Conservation (phyloP, 2,888 invertebrate genomes). For the Desoria tigrina region DNA sequence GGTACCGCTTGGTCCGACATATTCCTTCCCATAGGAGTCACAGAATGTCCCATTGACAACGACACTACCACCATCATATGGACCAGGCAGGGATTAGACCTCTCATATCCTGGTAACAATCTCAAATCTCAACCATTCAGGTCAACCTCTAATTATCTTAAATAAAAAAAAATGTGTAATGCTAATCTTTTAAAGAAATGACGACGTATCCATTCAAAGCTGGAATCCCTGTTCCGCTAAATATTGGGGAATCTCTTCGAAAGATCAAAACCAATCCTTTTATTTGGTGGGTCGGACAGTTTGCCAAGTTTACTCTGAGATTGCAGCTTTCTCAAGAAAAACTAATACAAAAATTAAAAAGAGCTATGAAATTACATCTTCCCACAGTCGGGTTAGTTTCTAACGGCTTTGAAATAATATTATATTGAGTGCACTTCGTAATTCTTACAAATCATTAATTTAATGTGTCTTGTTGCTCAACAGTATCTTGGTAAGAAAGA, state of each 20-base stretch:
- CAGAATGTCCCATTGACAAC: slow-evolving; percentile 31
- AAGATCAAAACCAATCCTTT: slow-evolving; percentile 30
- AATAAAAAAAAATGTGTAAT: too few relatives aligned
- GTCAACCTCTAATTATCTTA: too few relatives aligned
- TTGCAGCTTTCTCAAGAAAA: slow-evolving; percentile 26
- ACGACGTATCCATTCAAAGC: slow-evolving; percentile 25
- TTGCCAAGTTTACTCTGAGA: slow-evolving; percentile 36
- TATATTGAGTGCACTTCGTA: not conserved
- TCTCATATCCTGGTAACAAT: slow-evolving; percentile 29
- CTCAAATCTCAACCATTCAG: too few relatives aligned
- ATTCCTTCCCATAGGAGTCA: slow-evolving; percentile 30
- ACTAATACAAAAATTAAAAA: slow-evolving; percentile 28
- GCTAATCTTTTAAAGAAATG: too few relatives aligned
- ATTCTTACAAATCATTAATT: not conserved
- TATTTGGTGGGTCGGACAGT: slow-evolving; percentile 44
- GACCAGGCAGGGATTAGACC: slow-evolving; percentile 27
- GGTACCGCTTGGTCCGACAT: slow-evolving; percentile 33
- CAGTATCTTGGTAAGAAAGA: slow-evolving; percentile 39
- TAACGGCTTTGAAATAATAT: too few relatives aligned
- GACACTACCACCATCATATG: slow-evolving; percentile 32
- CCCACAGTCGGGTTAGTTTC: slow-evolving; percentile 43
- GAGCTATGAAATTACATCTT: slow-evolving; percentile 26
- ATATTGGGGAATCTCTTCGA: slow-evolving; percentile 26
- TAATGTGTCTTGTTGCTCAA: not conserved
- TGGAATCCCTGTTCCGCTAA: slow-evolving; percentile 38